phyloP scores from a whole-genome alignment of 2,113 vertebrate species.

The Globicephala melas region DNA sequence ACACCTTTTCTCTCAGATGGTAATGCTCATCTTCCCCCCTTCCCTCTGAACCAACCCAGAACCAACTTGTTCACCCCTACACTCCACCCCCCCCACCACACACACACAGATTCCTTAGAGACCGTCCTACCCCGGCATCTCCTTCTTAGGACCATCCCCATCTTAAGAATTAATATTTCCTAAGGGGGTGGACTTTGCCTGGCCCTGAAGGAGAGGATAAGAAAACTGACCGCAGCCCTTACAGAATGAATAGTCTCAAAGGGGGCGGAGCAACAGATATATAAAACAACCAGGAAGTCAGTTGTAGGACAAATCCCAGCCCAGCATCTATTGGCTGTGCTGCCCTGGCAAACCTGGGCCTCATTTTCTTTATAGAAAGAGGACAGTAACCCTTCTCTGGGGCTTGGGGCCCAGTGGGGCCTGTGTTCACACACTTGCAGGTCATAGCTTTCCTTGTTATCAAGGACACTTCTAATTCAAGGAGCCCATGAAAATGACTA shows the following conservation, averaged over 20 bases:
- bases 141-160: not conserved
- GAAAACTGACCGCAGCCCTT: not conserved
- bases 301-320: not conserved
- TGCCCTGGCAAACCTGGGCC: not conserved
- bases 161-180: not conserved
- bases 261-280: rapidly evolving
- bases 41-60: not conserved
- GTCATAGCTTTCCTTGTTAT: not conserved
- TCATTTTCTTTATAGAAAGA: not conserved
- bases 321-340: not conserved
- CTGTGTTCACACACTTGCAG: not conserved
- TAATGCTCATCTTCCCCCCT: not conserved
- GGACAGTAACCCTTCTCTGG: not conserved
- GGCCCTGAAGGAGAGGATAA: not conserved
- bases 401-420: not conserved
- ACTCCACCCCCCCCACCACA: no score
- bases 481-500: not conserved
- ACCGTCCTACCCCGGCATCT: not conserved
- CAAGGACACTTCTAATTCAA: not conserved
- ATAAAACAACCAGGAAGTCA: not conserved
- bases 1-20: not conserved
- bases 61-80: not conserved
- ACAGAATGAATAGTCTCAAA: not conserved
- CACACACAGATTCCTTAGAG: not conserved
- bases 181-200: not conserved